Percentiles rank a stretch among this genome's conserved stretches.
phyloP scores from a whole-genome alignment of 2,888 invertebrate species.

The Eulithis prunata region DNA sequence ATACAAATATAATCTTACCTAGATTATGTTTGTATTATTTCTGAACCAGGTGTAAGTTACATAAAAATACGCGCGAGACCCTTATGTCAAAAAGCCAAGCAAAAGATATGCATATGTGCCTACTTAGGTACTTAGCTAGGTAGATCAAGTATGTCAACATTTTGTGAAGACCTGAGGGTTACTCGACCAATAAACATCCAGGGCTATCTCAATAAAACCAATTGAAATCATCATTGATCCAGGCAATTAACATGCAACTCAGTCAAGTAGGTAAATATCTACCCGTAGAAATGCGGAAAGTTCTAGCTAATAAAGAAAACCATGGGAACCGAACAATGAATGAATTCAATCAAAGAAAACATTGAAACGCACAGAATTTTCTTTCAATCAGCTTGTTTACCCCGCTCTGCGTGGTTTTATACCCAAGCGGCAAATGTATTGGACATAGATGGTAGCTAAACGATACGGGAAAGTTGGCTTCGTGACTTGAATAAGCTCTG shows the following conservation, averaged over 20 bases:
- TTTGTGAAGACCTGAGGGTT: background rate
- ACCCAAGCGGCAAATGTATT: constrained; percentile 28
- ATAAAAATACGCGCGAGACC: too few species aligned
- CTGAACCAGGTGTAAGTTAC: too few species aligned
- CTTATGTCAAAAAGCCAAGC: too few species aligned
- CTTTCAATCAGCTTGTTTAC: constrained; percentile 34
- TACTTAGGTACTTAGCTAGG: too few species aligned
- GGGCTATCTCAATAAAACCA: constrained; percentile 39
- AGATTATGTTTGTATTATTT: too few species aligned
- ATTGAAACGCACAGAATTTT: constrained; percentile 17
- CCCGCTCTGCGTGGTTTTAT: constrained; percentile 21
- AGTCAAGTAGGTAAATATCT: background rate
- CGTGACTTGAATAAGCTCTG: constrained; percentile 36
- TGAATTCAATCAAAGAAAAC: constrained; percentile 29
- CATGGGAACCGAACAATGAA: constrained; percentile 15
- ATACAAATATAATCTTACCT: too few species aligned
- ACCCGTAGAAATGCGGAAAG: constrained; percentile 6
- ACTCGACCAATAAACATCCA: constrained; percentile 34
- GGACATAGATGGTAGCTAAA: constrained; percentile 30
- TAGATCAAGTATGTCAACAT: background rate
- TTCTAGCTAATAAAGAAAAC: constrained; percentile 8
- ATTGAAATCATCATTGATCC: constrained; percentile 35
- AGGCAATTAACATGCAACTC: background rate
- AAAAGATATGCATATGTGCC: too few species aligned
- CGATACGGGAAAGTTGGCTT: constrained; percentile 30